Conservation (phyloP, 1,140 invertebrate species). For the Tetramorium alpestre region DNA sequence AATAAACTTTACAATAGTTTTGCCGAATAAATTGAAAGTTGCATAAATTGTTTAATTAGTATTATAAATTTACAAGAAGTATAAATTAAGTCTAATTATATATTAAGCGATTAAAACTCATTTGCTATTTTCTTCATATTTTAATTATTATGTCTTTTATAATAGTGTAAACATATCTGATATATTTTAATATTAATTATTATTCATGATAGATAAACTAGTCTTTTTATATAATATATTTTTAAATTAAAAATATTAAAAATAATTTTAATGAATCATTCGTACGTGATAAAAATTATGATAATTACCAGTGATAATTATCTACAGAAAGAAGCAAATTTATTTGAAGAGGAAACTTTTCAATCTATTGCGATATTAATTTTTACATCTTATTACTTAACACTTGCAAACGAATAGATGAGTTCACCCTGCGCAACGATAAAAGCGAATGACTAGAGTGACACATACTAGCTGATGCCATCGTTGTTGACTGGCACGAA, state of each 20-base stretch:
- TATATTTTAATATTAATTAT: background rate
- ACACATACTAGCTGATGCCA: constrained; percentile 24
- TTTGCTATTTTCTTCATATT: background rate
- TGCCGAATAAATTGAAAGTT: background rate
- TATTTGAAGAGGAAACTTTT: background rate
- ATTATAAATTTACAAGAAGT: background rate
- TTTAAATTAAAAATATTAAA: background rate
- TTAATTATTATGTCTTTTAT: background rate
- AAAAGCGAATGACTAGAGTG: constrained; percentile 20
- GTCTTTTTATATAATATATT: background rate
- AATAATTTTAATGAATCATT: background rate
- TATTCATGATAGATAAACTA: no score
- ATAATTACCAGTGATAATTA: background rate
- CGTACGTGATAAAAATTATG: background rate
- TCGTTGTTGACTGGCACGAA: constrained; percentile 40
- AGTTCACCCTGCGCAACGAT: background rate
- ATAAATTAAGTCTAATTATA: background rate
- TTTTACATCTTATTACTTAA: background rate
- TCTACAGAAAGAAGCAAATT: background rate
- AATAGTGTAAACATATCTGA: background rate
- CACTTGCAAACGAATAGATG: background rate
- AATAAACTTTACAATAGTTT: background rate
- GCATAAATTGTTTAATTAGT: background rate
- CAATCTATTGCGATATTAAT: background rate
- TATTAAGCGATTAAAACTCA: background rate